Conservation (phyloP, 2,797 vertebrate genomes). For the Euthynnus affinis region DNA sequence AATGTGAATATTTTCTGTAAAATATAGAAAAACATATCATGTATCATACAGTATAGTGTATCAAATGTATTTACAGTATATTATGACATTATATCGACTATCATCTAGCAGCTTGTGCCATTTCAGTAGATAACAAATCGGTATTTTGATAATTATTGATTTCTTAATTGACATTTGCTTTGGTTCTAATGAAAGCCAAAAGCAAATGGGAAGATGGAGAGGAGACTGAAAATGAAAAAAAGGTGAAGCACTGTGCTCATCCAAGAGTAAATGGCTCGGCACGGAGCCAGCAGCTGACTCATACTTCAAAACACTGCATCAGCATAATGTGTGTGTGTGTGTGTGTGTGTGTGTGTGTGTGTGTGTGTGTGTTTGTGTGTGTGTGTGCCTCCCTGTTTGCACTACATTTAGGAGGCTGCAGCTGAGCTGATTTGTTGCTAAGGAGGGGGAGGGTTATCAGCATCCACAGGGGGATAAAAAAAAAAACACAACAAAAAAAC, state of each 20-base stretch:
- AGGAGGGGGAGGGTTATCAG: constrained; percentile 38
- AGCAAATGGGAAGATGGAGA: constrained; percentile 10
- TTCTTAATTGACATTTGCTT: not conserved
- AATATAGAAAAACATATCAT: too few relatives aligned
- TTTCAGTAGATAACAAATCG: not conserved
- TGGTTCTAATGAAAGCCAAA: not conserved
- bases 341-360: not conserved
- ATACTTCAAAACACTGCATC: constrained; percentile 39
- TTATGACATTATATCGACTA: not conserved
- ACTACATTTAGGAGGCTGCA: constrained; percentile 14
- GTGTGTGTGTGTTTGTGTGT: not conserved
- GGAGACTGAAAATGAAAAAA: constrained; percentile 1
- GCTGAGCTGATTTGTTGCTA: constrained; percentile 41
- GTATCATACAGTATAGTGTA: too few relatives aligned
- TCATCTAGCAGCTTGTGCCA: not conserved
- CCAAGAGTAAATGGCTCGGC: constrained; percentile 14
- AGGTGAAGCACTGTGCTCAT: not conserved
- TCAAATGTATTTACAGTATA: not conserved
- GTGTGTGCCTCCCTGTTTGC: not conserved
- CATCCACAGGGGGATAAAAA: constrained; percentile 18
- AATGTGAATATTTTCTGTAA: too few relatives aligned
- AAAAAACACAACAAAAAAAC: constrained; percentile 3
- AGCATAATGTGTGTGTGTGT: constrained; percentile 34
- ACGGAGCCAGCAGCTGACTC: constrained; percentile 48
- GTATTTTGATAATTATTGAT: constrained; percentile 4